These are phyloP conservation scores for Epinotia bilunana DNA, from an alignment of 2,888 invertebrate genomes.

Conservation along the genomic window DNA sequence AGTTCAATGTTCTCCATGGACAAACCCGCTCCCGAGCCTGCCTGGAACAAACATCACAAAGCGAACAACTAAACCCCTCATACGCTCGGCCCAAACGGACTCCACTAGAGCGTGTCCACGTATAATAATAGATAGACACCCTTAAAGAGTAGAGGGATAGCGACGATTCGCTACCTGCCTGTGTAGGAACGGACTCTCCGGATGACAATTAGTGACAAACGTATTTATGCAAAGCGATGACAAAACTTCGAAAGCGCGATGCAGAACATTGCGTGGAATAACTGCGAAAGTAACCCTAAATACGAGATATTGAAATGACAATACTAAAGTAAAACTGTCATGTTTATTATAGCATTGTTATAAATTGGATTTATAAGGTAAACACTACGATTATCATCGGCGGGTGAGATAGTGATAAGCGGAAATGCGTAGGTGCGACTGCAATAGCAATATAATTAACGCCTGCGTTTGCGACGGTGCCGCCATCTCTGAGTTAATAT, in stretches of 20 bases:
- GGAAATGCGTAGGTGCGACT: not conserved
- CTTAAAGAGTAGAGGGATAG: constrained; percentile 11
- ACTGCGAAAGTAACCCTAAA: not conserved
- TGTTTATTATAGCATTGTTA: not conserved
- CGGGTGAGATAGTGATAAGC: not conserved
- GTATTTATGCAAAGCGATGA: constrained; percentile 6
- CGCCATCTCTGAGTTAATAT: constrained; percentile 13
- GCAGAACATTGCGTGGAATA: constrained; percentile 4
- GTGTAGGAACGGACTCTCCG: constrained; percentile 21
- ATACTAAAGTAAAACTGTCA: not conserved
- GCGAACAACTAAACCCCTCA: not conserved
- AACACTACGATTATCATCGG: not conserved
- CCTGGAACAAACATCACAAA: not conserved
- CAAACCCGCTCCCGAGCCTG: not conserved
- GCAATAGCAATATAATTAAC: constrained; percentile 7
- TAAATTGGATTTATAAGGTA: not conserved
- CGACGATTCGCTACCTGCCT: constrained; percentile 6
- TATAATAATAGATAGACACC: not conserved
- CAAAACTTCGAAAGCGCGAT: constrained; percentile 17
- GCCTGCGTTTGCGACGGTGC: not conserved
- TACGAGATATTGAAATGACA: not conserved
- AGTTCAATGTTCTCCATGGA: too few relatives aligned
- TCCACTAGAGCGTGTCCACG: not conserved
- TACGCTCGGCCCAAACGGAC: not conserved
- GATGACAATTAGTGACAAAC: not conserved